phyloP scores from a whole-genome alignment of 2,888 invertebrate genomes.

The Noctua pronuba region DNA sequence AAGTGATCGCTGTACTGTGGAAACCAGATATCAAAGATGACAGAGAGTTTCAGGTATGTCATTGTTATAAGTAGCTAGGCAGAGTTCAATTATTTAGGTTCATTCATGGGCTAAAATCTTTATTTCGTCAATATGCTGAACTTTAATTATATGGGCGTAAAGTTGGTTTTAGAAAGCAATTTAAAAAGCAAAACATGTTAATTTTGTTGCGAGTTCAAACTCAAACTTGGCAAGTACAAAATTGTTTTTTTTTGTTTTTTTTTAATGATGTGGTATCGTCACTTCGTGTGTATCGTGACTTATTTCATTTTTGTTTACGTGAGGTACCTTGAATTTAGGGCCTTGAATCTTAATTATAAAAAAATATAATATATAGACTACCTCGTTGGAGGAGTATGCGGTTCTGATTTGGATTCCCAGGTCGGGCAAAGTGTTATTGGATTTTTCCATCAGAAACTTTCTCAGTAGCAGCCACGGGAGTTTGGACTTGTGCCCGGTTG shows the following conservation, averaged over 20 bases:
- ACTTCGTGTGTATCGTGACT: background rate
- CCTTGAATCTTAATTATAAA: background rate
- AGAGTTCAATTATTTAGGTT: background rate
- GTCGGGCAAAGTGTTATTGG: background rate
- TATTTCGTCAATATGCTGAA: background rate
- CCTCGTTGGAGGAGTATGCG: too few species aligned
- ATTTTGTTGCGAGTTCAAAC: background rate
- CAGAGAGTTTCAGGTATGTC: slow-evolving; percentile 93
- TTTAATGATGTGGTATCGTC: background rate
- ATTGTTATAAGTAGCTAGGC: background rate
- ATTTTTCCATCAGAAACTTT: background rate
- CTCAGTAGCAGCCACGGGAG: background rate
- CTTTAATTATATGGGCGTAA: background rate
- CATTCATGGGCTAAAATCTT: background rate
- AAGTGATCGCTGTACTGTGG: slow-evolving; percentile 95
- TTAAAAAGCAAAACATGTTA: background rate
- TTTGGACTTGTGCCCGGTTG: background rate
- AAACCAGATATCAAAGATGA: slow-evolving; percentile 92
- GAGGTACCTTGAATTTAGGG: background rate
- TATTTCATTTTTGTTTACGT: background rate
- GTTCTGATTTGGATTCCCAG: too few species aligned
- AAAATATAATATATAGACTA: background rate
- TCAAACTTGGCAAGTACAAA: background rate
- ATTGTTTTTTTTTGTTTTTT: background rate
- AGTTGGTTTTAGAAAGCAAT: background rate